These are phyloP conservation scores for Mungos mungo DNA, from an alignment of 2,113 vertebrate species.

Conservation along the genomic window DNA sequence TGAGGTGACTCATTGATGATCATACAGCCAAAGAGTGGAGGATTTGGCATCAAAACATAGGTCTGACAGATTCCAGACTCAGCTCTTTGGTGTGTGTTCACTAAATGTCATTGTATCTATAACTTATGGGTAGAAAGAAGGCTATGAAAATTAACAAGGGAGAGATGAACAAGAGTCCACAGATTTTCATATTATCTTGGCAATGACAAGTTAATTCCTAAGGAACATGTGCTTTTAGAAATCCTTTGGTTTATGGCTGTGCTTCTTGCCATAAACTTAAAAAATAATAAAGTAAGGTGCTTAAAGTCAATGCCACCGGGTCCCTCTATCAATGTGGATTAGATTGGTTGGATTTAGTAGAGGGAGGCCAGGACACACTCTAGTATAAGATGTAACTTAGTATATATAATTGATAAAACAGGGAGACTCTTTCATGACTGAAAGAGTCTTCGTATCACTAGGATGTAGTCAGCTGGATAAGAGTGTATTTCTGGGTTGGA, in stretches of 20 bases:
- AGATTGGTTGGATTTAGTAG: not conserved
- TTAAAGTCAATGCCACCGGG: not conserved
- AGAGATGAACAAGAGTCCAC: not conserved
- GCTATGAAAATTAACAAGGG: not conserved
- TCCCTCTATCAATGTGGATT: not conserved
- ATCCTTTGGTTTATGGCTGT: constrained; percentile 14
- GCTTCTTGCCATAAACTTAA: constrained; percentile 19
- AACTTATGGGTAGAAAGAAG: not conserved
- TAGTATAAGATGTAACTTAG: not conserved
- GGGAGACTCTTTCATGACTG: not conserved
- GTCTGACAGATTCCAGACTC: not conserved
- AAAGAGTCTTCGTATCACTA: not conserved
- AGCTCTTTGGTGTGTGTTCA: not conserved
- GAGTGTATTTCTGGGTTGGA: not conserved
- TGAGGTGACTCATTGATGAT: not conserved
- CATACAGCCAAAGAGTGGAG: not conserved
- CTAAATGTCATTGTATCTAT: not conserved
- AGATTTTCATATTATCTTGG: constrained; percentile 33
- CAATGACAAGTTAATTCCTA: not conserved
- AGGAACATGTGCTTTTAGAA: not conserved
- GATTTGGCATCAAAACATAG: not conserved
- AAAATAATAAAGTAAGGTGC: not conserved
- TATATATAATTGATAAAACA: not conserved
- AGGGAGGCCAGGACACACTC: not conserved
- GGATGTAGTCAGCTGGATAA: not conserved